Conservation (phyloP, 2,888 invertebrate species). For the Cerastis rubricosa region DNA sequence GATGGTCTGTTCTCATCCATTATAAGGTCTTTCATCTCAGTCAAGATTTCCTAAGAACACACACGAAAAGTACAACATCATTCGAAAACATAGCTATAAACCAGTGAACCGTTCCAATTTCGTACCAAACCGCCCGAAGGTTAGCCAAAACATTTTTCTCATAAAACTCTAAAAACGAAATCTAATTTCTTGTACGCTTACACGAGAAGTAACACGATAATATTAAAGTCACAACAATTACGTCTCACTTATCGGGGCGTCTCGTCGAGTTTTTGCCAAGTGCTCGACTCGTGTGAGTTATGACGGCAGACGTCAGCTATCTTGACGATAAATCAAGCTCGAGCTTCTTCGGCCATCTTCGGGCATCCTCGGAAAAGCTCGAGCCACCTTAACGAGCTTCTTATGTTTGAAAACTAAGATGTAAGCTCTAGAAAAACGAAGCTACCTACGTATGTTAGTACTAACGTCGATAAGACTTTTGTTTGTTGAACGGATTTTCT, state of each 20-base stretch:
- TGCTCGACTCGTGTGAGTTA: slow-evolving; percentile 78
- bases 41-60: neutral
- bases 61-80: neutral
- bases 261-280: slow-evolving; percentile 79
- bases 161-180: slow-evolving; percentile 34
- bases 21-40: too few relatives aligned
- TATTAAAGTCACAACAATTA: slow-evolving; percentile 80
- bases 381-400: slow-evolving; percentile 77
- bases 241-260: slow-evolving; percentile 75
- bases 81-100: neutral
- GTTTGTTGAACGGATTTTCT: slow-evolving; percentile 39
- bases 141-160: slow-evolving; percentile 24
- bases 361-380: slow-evolving; percentile 67
- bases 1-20: neutral
- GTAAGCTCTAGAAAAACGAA: slow-evolving; percentile 43
- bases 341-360: slow-evolving; percentile 44
- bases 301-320: slow-evolving; percentile 81
- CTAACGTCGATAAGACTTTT: slow-evolving; percentile 29
- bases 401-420: slow-evolving; percentile 61
- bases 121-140: neutral
- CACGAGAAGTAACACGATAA: slow-evolving; percentile 49
- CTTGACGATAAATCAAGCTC: slow-evolving; percentile 80
- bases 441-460: slow-evolving; percentile 8
- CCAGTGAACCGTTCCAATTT: neutral
- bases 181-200: slow-evolving; percentile 54